These are phyloP conservation scores for Romanogobio albipinnatus DNA, from an alignment of 2,113 vertebrate genomes.

Conservation along the genomic window DNA sequence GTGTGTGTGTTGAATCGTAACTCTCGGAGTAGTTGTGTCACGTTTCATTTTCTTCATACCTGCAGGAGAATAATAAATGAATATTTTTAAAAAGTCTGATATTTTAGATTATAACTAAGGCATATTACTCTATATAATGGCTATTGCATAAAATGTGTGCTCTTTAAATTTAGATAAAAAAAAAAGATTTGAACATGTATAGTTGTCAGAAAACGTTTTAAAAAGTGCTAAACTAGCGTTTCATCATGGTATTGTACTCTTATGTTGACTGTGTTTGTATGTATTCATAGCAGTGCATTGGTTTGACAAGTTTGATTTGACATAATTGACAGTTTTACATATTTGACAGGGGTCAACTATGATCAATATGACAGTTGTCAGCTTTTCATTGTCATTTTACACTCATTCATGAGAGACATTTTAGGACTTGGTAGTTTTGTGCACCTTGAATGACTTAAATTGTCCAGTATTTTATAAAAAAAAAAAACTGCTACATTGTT, in stretches of 20 bases:
- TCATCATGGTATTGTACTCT: too few relatives aligned
- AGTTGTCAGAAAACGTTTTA: neutral
- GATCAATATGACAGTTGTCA: neutral
- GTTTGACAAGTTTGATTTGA: neutral
- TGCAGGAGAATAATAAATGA: neutral
- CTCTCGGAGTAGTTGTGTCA: slow-evolving; percentile 34
- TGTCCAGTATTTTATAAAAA: neutral
- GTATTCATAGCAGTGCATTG: neutral
- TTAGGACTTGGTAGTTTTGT: neutral
- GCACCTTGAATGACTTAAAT: neutral
- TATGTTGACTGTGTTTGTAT: neutral
- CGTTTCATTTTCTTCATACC: slow-evolving; percentile 11
- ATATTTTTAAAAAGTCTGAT: neutral
- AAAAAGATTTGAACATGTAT: neutral
- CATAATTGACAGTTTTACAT: neutral
- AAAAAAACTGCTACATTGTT: neutral
- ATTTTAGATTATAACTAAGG: neutral
- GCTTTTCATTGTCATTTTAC: neutral
- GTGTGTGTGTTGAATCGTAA: neutral
- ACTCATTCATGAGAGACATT: neutral
- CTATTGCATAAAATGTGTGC: neutral
- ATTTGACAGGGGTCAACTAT: neutral
- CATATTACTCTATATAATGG: neutral
- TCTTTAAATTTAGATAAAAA: neutral
- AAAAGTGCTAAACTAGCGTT: neutral